Base-by-base conservation (phyloP, 2,797 vertebrate species). In the Xenentodon cancila region DNA sequence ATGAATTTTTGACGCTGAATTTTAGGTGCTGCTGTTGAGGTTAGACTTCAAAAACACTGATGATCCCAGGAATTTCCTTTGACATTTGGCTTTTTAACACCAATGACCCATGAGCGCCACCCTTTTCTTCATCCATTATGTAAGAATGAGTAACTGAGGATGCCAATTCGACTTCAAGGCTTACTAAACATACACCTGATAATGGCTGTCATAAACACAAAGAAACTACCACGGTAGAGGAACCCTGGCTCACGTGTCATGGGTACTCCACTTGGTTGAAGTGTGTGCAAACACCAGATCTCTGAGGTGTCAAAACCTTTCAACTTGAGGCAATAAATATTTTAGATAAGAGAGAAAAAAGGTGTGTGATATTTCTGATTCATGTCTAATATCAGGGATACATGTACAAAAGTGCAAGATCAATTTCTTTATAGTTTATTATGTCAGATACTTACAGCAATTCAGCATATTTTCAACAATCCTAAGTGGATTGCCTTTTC, bases 151-250 rank as follows among this genome's bases (percentile, higher is more conserved):
- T 84, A 91, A 91, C 81, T 34, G 71, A 87, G 81, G 84, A 89
- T 77, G 72, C 82, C 81, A 82, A 79, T 77, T 87, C 78, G 82
- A 85, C 80, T 88, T 88, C 88, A 86, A 84, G 85, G 84, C 82
- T 84, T 91, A 91, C 90, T 87, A 85, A 84, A 88, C 64, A 59
- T 77, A 84, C 83, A 86, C 87, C 87, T 81, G 89, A 90, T 91
- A 86, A 92, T 86, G 65, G 11, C 73, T 62, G 50, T 71, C 82
- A 71, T 85, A 75, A 82, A 76, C 81, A 77, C 65, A 40, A 32
- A 64, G 68, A 67, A 48, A 68, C 65, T 69, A 79, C 82, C 65
- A 62, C 77, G 77, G 66, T 43, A 74, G 77, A 77, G 77, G 70
- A 86, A 75, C 68, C 73, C 73, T 80, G 82, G 79, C 72, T 89